These are phyloP conservation scores for Gymnodraco acuticeps DNA, from an alignment of 2,797 vertebrate genomes.

Conservation along the genomic window DNA sequence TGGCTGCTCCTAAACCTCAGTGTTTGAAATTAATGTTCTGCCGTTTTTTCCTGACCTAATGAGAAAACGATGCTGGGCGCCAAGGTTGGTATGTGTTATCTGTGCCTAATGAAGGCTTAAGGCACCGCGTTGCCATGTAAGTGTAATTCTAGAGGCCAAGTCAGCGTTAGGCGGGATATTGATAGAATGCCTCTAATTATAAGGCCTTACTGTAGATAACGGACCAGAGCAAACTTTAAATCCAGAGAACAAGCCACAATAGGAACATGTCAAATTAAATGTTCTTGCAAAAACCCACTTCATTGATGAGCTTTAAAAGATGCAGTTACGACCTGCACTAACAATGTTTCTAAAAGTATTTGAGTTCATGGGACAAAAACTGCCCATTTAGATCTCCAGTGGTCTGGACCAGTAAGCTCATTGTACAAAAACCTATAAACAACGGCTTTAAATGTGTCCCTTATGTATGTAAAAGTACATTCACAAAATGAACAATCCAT, in stretches of 20 bases:
- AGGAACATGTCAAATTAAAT: constrained; percentile 42
- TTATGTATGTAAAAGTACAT: no score
- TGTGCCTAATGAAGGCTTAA: constrained; percentile 70
- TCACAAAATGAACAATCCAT: no score
- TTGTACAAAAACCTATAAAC: no score
- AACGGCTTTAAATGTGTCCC: no score
- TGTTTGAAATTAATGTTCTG: constrained; percentile 68
- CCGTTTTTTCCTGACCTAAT: constrained; percentile 64
- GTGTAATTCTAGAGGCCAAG: constrained; percentile 54
- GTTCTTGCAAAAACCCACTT: constrained; percentile 28
- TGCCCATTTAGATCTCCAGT: no score
- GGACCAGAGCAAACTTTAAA: constrained; percentile 44
- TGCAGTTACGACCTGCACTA: constrained; percentile 23
- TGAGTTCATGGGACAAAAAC: no score
- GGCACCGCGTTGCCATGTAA: constrained; percentile 51
- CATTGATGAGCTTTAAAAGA: constrained; percentile 16
- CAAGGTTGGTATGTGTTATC: constrained; percentile 68
- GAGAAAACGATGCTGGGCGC: constrained; percentile 60
- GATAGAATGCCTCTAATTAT: constrained; percentile 40
- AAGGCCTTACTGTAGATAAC: constrained; percentile 28
- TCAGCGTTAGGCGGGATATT: constrained; percentile 45
- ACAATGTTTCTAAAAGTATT: constrained; percentile 17
- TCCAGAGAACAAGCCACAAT: constrained; percentile 35
- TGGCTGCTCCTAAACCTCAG: constrained; percentile 66
- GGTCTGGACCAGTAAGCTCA: no score